Percentiles rank a stretch among this genome's conserved stretches.
phyloP scores from a whole-genome alignment of 2,113 vertebrate genomes.

The Ovis aries region DNA sequence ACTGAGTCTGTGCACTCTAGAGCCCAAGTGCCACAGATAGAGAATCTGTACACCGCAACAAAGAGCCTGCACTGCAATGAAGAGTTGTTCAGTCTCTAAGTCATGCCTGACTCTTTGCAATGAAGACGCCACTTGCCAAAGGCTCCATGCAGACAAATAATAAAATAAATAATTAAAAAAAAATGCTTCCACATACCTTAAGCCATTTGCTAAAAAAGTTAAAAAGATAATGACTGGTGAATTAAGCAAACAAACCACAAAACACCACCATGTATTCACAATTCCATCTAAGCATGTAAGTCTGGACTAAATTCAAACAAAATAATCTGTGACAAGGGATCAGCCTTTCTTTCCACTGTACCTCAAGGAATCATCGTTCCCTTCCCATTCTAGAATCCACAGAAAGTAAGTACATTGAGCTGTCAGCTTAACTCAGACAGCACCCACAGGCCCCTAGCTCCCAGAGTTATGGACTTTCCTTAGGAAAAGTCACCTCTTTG shows the following conservation, averaged over 20 bases:
- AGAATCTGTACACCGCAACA: accelerated
- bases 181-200: not conserved
- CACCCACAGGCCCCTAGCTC: not conserved
- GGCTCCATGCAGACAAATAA: not conserved
- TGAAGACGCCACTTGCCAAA: not conserved
- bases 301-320: accelerated
- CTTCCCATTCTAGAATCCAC: not conserved
- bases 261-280: accelerated
- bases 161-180: not conserved
- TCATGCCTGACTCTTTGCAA: not conserved
- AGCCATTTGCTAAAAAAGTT: not conserved
- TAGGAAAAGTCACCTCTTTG: slow-evolving; percentile 2
- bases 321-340: not conserved
- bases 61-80: not conserved
- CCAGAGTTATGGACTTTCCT: not conserved
- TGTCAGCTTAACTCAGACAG: not conserved
- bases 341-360: not conserved
- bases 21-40: not conserved
- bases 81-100: not conserved
- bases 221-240: not conserved
- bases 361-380: not conserved
- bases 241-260: not conserved
- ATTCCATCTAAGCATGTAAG: accelerated
- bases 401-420: not conserved
- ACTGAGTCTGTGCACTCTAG: not conserved